Percentiles rank a stretch among this genome's conserved stretches.
These are phyloP conservation scores for Ametastegia equiseti DNA, from an alignment of 2,888 invertebrate species.

Conservation along the genomic window DNA sequence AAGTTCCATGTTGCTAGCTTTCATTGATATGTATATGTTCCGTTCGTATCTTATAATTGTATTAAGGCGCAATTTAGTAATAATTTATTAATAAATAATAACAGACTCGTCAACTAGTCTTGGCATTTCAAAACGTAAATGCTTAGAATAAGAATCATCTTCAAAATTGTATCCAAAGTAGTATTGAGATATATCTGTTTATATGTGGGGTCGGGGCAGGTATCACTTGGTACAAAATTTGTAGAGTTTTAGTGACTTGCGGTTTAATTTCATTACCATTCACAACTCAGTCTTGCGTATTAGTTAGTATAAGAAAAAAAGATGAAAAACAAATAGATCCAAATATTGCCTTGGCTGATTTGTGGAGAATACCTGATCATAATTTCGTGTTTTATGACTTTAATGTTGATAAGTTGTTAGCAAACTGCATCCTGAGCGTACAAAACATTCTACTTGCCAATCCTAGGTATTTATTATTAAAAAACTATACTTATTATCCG, in stretches of 20 bases:
- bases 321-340: not conserved
- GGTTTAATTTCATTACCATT: not conserved
- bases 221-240: constrained; percentile 11
- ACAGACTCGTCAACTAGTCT: constrained; percentile 3
- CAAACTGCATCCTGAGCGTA: not conserved
- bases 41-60: constrained; percentile 10
- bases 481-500: not conserved
- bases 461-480: constrained; percentile 17
- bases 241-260: not conserved
- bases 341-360: constrained; percentile 5
- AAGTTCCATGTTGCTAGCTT: not conserved
- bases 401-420: not conserved
- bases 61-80: constrained; percentile 6
- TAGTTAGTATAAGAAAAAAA: not conserved
- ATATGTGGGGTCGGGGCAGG: not conserved
- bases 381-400: not conserved
- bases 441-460: constrained; percentile 31
- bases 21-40: constrained; percentile 15
- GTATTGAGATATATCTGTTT: not conserved
- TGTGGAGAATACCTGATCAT: not conserved
- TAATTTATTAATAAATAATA: constrained; percentile 9
- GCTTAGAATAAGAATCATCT: not conserved
- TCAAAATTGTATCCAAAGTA: not conserved
- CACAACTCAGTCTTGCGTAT: not conserved
- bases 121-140: not conserved